A percentile compares a stretch with the other conserved stretches of the same genome.
Evolutionary conservation across 2,797 vertebrate genomes (phyloP).

Genomic region (Ataeniobius toweri): DNA sequence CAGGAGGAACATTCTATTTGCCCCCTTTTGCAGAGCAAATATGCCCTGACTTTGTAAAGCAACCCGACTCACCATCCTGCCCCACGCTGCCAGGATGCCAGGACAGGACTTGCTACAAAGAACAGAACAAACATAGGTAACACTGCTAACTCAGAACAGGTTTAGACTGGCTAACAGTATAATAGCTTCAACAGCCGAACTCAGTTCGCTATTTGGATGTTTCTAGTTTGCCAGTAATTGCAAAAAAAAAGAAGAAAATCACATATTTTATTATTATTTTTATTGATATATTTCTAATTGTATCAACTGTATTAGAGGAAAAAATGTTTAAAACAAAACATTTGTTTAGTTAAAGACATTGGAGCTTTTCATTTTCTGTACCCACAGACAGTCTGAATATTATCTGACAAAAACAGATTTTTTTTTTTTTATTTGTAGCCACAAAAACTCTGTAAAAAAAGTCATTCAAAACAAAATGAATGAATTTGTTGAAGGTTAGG

Average conservation of each 20-base stretch:
- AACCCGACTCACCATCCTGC: not conserved
- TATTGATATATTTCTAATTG: not conserved
- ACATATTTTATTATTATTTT: not conserved
- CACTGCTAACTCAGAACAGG: no score
- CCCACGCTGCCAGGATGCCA: no score
- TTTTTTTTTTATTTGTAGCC: not conserved
- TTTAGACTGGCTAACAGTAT: no score
- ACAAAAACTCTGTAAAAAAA: not conserved
- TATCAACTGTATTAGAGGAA: not conserved
- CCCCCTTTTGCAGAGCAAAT: not conserved
- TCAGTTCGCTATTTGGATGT: no score
- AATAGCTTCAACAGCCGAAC: no score
- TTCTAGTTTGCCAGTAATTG: not conserved
- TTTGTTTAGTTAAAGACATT: not conserved
- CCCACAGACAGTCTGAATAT: not conserved
- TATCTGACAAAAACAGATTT: not conserved
- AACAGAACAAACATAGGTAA: no score
- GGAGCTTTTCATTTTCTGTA: not conserved
- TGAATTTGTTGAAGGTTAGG: not conserved
- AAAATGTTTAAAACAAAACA: no score
- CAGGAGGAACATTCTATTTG: not conserved
- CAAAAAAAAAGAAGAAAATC: not conserved
- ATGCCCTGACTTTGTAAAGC: not conserved
- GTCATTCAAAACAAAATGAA: not conserved
- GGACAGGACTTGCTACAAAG: no score